phyloP scores from a whole-genome alignment of 2,797 vertebrate species.

The Tokudaia muenninki region DNA sequence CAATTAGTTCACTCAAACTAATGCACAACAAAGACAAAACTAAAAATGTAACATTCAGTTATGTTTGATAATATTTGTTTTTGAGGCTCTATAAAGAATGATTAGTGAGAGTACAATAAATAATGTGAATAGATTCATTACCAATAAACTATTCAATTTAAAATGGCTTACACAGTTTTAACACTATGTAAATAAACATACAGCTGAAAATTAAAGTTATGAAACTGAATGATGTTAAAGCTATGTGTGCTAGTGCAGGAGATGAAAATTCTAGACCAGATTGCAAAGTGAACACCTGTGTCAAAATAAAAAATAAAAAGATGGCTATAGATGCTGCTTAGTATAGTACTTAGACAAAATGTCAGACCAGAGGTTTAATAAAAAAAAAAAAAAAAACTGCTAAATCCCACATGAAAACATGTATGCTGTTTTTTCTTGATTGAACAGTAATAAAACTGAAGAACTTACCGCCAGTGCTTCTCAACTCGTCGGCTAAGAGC shows the following conservation, averaged over 20 bases:
- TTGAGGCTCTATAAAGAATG: background rate
- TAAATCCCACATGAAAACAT: background rate
- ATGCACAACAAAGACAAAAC: background rate
- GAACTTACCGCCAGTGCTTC: slow-evolving; percentile 87
- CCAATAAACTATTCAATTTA: background rate
- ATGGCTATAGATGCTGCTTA: background rate
- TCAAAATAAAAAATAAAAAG: background rate
- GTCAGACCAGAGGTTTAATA: background rate
- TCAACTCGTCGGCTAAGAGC: background rate
- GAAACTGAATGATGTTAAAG: background rate
- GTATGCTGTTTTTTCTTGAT: background rate
- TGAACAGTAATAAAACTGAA: background rate
- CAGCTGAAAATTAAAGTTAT: background rate
- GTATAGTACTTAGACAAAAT: background rate
- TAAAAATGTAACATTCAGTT: background rate
- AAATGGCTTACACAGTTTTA: background rate
- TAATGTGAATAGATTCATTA: background rate
- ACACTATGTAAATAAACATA: background rate
- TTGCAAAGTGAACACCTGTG: background rate
- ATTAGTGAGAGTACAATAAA: background rate
- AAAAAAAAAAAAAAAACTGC: background rate
- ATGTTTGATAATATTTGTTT: background rate
- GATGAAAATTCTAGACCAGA: background rate
- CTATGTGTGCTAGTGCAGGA: background rate
- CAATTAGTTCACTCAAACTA: background rate